Conservation (phyloP, 2,113 vertebrate genomes). For the Daboia siamensis region DNA sequence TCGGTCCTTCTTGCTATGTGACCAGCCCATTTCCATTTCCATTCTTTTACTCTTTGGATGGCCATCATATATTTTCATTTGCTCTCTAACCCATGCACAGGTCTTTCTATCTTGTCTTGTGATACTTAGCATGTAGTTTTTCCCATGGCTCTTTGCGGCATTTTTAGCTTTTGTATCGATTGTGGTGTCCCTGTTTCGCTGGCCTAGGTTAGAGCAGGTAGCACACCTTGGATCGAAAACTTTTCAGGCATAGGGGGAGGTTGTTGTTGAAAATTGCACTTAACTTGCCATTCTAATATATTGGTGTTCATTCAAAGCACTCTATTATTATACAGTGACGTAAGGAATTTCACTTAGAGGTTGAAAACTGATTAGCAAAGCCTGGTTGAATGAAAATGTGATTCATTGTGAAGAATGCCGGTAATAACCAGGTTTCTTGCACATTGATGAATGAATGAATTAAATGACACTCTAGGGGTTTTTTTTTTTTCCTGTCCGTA, state of each 20-base stretch:
- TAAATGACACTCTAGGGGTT: accelerated
- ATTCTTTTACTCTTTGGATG: neutral
- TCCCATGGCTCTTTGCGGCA: neutral
- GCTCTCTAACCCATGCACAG: neutral
- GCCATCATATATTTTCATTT: neutral
- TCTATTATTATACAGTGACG: neutral
- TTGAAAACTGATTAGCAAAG: neutral
- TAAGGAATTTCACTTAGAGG: neutral
- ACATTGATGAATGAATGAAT: neutral
- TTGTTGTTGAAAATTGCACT: neutral
- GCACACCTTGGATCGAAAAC: neutral
- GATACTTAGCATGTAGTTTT: neutral
- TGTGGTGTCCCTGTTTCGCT: neutral
- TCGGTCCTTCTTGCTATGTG: neutral
- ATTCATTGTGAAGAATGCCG: neutral
- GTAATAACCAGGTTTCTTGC: neutral
- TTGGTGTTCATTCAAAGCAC: neutral
- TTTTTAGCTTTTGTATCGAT: neutral
- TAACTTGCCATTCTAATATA: neutral
- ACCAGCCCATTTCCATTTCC: neutral
- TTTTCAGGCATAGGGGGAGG: neutral
- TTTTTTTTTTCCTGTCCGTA: slow-evolving; percentile 47
- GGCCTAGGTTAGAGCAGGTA: neutral
- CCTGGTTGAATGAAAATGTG: neutral
- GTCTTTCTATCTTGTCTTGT: neutral